Evolutionary conservation across 2,888 invertebrate genomes (phyloP).

Genomic region (Lagria hirta): DNA sequence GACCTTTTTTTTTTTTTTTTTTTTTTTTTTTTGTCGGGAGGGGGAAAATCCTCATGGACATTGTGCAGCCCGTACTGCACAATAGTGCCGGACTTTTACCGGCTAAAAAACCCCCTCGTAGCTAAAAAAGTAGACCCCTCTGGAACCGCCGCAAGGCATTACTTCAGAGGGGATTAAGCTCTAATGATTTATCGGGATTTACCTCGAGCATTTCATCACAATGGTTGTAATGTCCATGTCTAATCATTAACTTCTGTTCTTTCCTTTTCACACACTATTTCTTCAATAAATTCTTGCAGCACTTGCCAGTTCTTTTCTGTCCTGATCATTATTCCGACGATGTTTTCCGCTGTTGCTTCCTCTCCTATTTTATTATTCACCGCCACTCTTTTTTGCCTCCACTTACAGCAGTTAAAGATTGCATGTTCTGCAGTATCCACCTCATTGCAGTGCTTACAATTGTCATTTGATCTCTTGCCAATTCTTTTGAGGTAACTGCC

Average conservation of each 20-base stretch:
- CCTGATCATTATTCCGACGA: constrained; percentile 9
- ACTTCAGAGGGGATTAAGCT: neutral
- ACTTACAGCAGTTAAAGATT: constrained; percentile 10
- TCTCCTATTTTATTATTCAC: neutral
- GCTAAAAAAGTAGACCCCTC: neutral
- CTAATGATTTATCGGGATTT: too few species aligned
- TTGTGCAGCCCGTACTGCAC: neutral
- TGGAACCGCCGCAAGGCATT: constrained; percentile 3
- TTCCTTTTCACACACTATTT: neutral
- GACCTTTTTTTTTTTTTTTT: too few species aligned
- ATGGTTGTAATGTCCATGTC: neutral
- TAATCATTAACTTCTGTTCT: neutral
- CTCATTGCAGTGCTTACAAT: constrained; percentile 11
- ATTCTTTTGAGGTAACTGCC: constrained; percentile 13
- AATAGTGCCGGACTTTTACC: constrained; percentile 1
- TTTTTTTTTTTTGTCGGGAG: neutral
- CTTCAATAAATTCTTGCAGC: neutral
- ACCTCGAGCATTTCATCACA: too few species aligned
- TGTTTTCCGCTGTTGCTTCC: neutral
- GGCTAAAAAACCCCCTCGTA: neutral
- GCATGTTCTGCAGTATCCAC: constrained; percentile 13
- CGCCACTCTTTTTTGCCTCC: constrained; percentile 9
- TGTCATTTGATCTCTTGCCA: constrained; percentile 4
- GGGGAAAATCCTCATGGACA: constrained; percentile 4
- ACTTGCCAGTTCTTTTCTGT: constrained; percentile 6